phyloP scores from a whole-genome alignment of 2,113 vertebrate species.

The Beaufortia kweichowensis region DNA sequence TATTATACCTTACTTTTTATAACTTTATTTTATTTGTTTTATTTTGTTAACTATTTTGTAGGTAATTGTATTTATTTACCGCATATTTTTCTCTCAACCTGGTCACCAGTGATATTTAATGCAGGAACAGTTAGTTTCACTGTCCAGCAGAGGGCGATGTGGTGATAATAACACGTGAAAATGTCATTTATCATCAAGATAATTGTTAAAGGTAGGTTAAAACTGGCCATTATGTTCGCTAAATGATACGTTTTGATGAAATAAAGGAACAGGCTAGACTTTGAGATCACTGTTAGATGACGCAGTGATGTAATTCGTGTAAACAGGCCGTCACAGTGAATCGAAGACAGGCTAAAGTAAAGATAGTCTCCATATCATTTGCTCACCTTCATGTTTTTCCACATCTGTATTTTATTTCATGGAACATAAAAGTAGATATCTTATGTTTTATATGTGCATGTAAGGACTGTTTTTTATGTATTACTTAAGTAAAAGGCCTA shows the following conservation, averaged over 20 bases:
- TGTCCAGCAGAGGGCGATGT: slow-evolving; percentile 18
- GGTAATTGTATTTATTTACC: no score
- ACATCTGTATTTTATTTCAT: neutral
- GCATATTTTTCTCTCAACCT: no score
- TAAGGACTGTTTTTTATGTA: no score
- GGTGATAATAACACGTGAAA: neutral
- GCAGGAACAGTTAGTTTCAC: neutral
- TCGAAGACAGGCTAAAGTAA: neutral
- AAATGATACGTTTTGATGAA: neutral
- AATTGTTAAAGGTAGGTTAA: neutral
- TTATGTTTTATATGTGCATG: no score
- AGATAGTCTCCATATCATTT: neutral
- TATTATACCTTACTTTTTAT: no score
- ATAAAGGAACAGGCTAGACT: neutral
- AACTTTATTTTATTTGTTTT: no score
- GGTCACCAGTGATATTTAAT: no score
- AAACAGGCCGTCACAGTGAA: neutral
- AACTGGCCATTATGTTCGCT: neutral
- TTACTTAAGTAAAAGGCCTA: no score
- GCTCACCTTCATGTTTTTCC: neutral
- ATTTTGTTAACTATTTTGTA: no score
- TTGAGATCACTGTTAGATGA: neutral
- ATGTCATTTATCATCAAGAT: neutral
- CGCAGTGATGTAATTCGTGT: neutral
- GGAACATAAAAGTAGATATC: no score